Base-by-base conservation (phyloP, 2,888 invertebrate genomes). In the Luperina testacea region DNA sequence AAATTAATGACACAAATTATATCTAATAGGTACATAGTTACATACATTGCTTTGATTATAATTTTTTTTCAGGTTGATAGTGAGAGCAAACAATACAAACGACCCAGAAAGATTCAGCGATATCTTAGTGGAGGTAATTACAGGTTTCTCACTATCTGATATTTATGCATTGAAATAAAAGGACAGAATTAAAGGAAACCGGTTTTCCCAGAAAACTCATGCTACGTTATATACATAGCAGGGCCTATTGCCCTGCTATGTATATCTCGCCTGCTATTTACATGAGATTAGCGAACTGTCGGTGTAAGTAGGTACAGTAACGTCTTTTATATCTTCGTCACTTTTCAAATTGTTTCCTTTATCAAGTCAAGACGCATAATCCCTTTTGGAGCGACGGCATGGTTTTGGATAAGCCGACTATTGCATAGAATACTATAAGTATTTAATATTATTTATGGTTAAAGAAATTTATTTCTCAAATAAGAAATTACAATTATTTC, bases 21-120 rank as follows among this genome's bases (percentile, higher is more conserved):
- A 15, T 15, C 15, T 38, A 38, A 38, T 38, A 38, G 38, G 38
- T 38, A 38, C 15, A 7, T 5, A 32, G 32, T 32, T 20, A 15
- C 27, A 27, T 32, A 9, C 0, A 27, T 24, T 20, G 4, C 2
- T 27, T 75, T n/a, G 7, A 6, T 42, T 11, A 4, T 32, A 32
- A 45, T 0, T 38, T 81, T 89, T 82, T 91, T 92, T 65, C 91
- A 97, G 97, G 78, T 92, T 97, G 85, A 91, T 95, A 0, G 93
- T 98, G 24, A 95, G 97, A 24, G 98, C 98, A 0, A 98, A 98
- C 85, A 98, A 98, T 89, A 97, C 98, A 0, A 90, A 90, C 1
- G 94, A 96, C 13, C 87, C 93, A 0, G 97, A 97, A 53, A 94
- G 97, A 67, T 96, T 96, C 78, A 97, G 97, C 0, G 97, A 97